phyloP scores from a whole-genome alignment of 2,888 invertebrate genomes.

The Cerastoderma edule region DNA sequence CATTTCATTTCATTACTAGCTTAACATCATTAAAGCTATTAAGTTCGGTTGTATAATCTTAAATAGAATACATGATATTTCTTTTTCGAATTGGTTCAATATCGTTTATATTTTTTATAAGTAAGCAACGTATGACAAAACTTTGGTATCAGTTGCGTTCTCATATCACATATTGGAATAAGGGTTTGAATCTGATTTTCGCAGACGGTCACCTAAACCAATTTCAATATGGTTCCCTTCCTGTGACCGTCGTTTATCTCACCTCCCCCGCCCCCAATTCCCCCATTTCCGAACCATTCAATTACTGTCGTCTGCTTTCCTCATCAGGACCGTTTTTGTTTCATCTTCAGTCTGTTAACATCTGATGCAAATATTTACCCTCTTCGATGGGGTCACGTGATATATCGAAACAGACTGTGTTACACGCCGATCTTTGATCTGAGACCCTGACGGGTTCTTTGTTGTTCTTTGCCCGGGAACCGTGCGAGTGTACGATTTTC shows the following conservation, averaged over 20 bases:
- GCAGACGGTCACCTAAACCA: background rate
- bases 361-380: conserved; percentile 56
- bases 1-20: too few species aligned
- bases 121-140: background rate
- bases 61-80: too few species aligned
- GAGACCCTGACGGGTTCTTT: conserved; percentile 47
- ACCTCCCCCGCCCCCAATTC: too few species aligned
- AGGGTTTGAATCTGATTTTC: background rate
- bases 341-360: conserved; percentile 42
- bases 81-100: background rate
- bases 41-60: too few species aligned
- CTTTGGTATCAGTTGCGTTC: background rate
- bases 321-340: conserved; percentile 42
- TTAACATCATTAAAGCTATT: too few species aligned
- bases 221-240: background rate
- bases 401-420: conserved; percentile 37
- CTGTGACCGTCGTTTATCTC: background rate
- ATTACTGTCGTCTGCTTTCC: conserved; percentile 37
- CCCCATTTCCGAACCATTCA: background rate
- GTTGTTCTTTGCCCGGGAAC: conserved; percentile 58
- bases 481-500: conserved; percentile 34
- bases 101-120: background rate
- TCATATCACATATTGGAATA: background rate
- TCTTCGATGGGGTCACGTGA: conserved; percentile 49
- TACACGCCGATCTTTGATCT: conserved; percentile 40